A percentile compares a stretch with the other conserved stretches of the same genome.
Conservation (phyloP, 2,888 invertebrate species). For the Tinea trinotella region DNA sequence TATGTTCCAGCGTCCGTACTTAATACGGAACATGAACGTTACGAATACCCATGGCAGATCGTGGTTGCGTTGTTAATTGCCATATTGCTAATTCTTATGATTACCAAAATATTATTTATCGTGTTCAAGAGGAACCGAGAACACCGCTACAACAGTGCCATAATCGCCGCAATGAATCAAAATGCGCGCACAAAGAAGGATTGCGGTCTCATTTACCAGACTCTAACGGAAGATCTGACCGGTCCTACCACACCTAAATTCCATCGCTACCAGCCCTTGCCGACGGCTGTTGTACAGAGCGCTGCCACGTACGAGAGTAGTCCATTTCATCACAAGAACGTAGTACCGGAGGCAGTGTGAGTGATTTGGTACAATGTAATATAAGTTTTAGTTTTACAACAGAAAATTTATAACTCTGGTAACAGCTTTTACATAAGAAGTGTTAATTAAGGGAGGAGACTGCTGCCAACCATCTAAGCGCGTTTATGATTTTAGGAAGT, state of each 20-base stretch:
- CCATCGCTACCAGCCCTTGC: conserved; percentile 75
- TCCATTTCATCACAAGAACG: conserved; percentile 75
- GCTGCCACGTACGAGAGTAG: conserved; percentile 73
- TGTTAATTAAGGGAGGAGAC: neutral
- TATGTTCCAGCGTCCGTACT: conserved; percentile 44
- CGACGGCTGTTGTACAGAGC: conserved; percentile 50
- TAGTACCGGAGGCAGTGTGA: conserved; percentile 75
- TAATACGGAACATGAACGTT: conserved; percentile 54
- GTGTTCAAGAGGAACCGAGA: conserved; percentile 50
- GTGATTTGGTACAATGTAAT: conserved; percentile 32
- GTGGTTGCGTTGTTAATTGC: conserved; percentile 71
- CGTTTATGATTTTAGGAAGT: conserved; percentile 32
- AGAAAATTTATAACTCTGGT: conserved; percentile 55
- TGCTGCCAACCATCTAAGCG: conserved; percentile 47
- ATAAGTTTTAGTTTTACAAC: conserved; percentile 28
- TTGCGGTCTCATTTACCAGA: conserved; percentile 83
- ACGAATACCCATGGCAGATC: conserved; percentile 71
- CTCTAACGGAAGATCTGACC: conserved; percentile 82
- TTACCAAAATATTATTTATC: conserved; percentile 65
- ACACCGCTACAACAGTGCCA: conserved; percentile 65
- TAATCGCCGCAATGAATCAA: conserved; percentile 68
- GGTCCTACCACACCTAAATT: conserved; percentile 79
- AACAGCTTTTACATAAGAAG: conserved; percentile 46
- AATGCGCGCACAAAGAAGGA: conserved; percentile 75
- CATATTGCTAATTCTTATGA: conserved; percentile 37